Conservation (phyloP, 2,888 invertebrate genomes). For the Cantharis nigra region DNA sequence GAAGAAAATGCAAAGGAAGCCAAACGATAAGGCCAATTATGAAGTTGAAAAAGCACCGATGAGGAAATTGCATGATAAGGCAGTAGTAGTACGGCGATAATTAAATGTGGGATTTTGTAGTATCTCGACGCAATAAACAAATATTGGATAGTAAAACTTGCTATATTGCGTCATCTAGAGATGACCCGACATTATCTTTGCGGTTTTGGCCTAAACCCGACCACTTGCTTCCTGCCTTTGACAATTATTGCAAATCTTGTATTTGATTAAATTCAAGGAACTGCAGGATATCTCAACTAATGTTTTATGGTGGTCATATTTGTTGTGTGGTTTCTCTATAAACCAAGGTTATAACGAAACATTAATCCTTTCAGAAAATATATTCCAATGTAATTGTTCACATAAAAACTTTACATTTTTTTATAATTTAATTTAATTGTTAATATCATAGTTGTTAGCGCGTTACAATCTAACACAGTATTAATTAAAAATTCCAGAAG, state of each 20-base stretch:
- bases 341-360: neutral
- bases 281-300: conserved; percentile 10
- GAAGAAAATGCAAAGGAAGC: conserved; percentile 19
- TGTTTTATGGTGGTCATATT: conserved; percentile 2
- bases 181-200: conserved; percentile 26
- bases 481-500: neutral
- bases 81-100: conserved; percentile 24
- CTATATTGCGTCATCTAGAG: conserved; percentile 16
- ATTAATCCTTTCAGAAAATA: neutral
- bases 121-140: conserved; percentile 14
- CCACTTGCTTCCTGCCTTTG: conserved; percentile 23
- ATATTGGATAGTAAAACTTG: conserved; percentile 1
- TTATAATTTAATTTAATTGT: neutral
- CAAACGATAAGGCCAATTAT: conserved; percentile 18
- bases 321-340: conserved; percentile 13
- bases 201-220: conserved; percentile 20
- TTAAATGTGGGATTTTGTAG: conserved; percentile 20
- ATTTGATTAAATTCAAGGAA: conserved; percentile 25
- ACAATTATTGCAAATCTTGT: conserved; percentile 24
- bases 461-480: neutral
- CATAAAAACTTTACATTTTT: neutral
- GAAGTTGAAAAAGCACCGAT: conserved; percentile 26
- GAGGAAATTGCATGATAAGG: conserved; percentile 26
- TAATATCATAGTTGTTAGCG: neutral
- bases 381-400: neutral